phyloP scores from a whole-genome alignment of 2,113 vertebrate genomes.

The Carassius auratus region DNA sequence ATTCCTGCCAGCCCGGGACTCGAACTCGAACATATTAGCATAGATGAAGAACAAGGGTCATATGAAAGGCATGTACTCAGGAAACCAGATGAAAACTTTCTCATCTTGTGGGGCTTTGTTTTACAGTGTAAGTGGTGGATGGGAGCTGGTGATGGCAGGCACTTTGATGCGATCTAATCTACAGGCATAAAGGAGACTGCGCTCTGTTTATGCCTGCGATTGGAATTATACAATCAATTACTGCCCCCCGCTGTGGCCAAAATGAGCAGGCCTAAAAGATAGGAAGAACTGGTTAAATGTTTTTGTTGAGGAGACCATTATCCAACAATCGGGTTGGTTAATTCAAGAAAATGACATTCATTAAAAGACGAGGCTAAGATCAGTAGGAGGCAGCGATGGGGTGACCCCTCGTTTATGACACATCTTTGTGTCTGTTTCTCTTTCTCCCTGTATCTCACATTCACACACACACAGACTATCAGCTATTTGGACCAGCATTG shows the following conservation, averaged over 20 bases:
- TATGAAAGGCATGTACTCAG: conserved; percentile 23
- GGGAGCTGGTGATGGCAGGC: conserved; percentile 26
- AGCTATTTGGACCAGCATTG: background rate
- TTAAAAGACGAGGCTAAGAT: conserved; percentile 83
- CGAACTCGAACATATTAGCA: background rate
- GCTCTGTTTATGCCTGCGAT: conserved; percentile 74
- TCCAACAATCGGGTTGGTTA: conserved; percentile 80
- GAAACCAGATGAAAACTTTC: conserved; percentile 25
- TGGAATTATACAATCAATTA: conserved; percentile 77
- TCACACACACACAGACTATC: too few species aligned
- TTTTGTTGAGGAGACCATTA: conserved; percentile 87
- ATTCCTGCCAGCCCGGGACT: too few species aligned
- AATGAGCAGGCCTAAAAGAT: conserved; percentile 80
- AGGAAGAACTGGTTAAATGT: conserved; percentile 87
- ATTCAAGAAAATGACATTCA: conserved; percentile 84
- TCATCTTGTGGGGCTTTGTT: background rate
- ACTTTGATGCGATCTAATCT: conserved; percentile 35
- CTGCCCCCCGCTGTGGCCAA: conserved; percentile 74
- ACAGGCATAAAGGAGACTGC: conserved; percentile 67
- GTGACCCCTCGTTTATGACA: conserved; percentile 85
- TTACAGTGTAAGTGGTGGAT: conserved; percentile 13
- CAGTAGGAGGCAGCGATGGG: conserved; percentile 76
- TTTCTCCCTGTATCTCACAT: background rate
- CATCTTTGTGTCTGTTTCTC: conserved; percentile 3
- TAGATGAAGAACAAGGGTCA: conserved; percentile 3